These are phyloP conservation scores for Hetaerina titia DNA, from an alignment of 2,888 invertebrate species.

Conservation along the genomic window DNA sequence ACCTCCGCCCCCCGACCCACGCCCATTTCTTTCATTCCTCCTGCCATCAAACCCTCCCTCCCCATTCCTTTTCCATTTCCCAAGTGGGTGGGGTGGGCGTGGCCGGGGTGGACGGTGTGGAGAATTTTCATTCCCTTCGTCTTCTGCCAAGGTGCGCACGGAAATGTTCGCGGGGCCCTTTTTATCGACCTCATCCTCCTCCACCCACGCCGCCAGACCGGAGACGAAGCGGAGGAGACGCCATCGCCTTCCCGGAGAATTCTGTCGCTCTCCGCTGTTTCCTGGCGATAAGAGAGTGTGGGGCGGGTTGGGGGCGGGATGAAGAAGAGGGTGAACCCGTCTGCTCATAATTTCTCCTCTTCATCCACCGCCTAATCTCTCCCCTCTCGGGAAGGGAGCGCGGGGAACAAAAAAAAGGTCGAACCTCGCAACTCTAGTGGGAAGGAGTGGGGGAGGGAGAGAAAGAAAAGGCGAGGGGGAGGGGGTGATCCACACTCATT, in stretches of 20 bases:
- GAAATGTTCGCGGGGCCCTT: not conserved
- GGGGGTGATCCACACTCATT: not conserved
- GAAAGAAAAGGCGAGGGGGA: not conserved
- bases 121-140: not conserved
- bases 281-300: not conserved
- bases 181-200: slow-evolving; percentile 16
- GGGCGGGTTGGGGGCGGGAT: not conserved
- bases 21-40: too few relatives aligned
- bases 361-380: not conserved
- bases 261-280: not conserved
- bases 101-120: not conserved
- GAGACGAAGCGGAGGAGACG: not conserved
- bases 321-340: not conserved
- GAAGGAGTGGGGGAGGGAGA: not conserved
- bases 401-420: not conserved
- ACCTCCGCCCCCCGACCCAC: too few relatives aligned
- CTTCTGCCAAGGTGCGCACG: not conserved
- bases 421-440: not conserved
- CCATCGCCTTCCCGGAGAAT: not conserved
- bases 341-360: not conserved
- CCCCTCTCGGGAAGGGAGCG: not conserved
- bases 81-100: too few relatives aligned
- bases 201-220: not conserved
- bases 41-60: too few relatives aligned
- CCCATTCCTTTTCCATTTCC: too few relatives aligned